phyloP scores from a whole-genome alignment of 2,888 invertebrate genomes.

The Cataglyphis altisquamis region DNA sequence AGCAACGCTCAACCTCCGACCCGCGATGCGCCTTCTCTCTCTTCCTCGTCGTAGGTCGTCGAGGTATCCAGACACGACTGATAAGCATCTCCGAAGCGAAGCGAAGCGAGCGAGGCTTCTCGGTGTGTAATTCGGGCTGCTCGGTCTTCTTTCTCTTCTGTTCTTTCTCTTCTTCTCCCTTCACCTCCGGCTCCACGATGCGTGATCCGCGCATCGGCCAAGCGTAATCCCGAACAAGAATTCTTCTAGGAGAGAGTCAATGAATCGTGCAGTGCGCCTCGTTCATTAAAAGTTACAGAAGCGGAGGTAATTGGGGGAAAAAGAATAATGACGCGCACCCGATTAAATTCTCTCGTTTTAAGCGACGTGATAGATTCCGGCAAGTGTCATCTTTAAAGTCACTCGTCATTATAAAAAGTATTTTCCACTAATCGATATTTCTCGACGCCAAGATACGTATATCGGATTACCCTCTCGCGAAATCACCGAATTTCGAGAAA shows the following conservation, averaged over 20 bases:
- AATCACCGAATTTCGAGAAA: neutral
- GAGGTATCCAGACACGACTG: conserved; percentile 69
- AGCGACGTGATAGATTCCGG: neutral
- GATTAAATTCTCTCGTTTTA: conserved; percentile 42
- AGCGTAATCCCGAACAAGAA: conserved; percentile 44
- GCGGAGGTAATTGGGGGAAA: conserved; percentile 61
- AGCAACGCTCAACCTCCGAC: conserved; percentile 74
- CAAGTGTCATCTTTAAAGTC: neutral
- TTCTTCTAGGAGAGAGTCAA: conserved; percentile 57
- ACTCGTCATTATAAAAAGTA: no score
- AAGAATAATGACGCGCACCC: conserved; percentile 51
- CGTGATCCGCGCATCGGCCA: conserved; percentile 43
- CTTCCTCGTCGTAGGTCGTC: conserved; percentile 70
- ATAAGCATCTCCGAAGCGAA: conserved; percentile 71
- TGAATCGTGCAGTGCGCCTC: conserved; percentile 27
- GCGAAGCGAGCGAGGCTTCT: conserved; percentile 60
- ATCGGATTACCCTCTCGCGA: neutral
- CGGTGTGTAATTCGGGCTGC: conserved; percentile 73
- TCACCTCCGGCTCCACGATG: neutral
- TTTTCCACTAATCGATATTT: no score
- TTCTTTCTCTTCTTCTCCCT: conserved; percentile 40
- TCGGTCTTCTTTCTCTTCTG: conserved; percentile 35
- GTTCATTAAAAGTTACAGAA: conserved; percentile 60
- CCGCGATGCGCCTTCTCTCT: conserved; percentile 53
- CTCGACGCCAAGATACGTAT: no score